phyloP scores from a whole-genome alignment of 1,140 invertebrate species.

The Nasonia vitripennis region DNA sequence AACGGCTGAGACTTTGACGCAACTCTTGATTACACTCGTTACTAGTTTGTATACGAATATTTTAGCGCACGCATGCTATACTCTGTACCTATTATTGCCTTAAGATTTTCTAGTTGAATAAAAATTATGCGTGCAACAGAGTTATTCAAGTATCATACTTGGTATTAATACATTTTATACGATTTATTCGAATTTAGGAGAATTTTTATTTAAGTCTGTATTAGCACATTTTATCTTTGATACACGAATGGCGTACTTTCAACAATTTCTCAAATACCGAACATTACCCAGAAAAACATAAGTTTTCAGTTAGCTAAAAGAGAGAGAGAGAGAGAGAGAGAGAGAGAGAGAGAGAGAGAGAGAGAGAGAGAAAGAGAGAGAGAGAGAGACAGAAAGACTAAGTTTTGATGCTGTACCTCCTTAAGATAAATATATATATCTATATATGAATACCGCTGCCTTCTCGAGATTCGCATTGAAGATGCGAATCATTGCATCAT shows the following conservation, averaged over 20 bases:
- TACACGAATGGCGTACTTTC: constrained; percentile 14
- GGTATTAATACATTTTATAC: not conserved
- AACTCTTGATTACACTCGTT: not conserved
- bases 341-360: too few relatives aligned
- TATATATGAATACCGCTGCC: constrained; percentile 44
- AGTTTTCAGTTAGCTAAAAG: not conserved
- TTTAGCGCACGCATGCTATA: not conserved
- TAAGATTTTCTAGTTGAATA: not conserved
- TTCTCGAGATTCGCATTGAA: constrained; percentile 46
- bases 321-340: not conserved
- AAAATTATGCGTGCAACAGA: not conserved
- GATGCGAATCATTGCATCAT: constrained; percentile 60
- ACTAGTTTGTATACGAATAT: not conserved
- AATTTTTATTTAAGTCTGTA: not conserved
- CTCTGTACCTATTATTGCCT: not conserved
- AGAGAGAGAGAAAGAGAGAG: not conserved
- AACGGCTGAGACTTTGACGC: not conserved
- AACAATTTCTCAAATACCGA: constrained; percentile 26
- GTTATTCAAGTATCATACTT: not conserved
- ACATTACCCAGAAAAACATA: not conserved
- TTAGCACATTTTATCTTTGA: not conserved
- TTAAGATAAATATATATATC: constrained; percentile 19
- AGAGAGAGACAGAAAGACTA: constrained; percentile 28
- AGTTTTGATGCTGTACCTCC: constrained; percentile 44
- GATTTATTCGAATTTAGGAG: not conserved